Evolutionary conservation across 2,888 invertebrate species (phyloP), one percentile per base, ranked within the genome.

Genomic region (Ophion obscuratus): DNA sequence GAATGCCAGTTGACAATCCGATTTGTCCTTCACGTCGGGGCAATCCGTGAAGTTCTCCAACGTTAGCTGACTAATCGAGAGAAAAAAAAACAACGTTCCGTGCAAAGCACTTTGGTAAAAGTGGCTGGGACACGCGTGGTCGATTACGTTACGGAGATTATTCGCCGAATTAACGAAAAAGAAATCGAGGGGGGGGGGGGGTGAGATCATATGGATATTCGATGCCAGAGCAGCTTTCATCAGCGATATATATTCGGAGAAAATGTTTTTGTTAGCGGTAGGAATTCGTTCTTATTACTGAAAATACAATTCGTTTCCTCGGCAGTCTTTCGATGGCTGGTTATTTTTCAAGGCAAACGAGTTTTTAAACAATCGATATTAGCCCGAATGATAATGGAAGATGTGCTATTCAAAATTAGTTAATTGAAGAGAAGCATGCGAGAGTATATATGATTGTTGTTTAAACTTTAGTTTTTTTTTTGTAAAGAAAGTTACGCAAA

Each of bases 181-280:
- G 47, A 24, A 3, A 44, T 24, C 1, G 44, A 20, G 14, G 11
- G 27, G 57, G 57, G 57, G n/a, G 24, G n/a, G 24, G 71, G 31
- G 31, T 10, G 62, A 68, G 59, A 20, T 4, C 36, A 20, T 44
- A 24, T 40, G 24, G 53, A 76, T 36, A 40, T 70, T 57, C 70
- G 40, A 57, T 57, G 44, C 40, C 53, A 73, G 71, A 77, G 59
- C 77, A 83, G 76, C 82, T 47, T 66, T 77, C 57, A 82, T 68
- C 59, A 44, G 59, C 40, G 40, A 68, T 14, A 68, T 11, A 68
- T 24, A 59, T 47, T 27, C 40, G 44, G 24, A 17, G 44, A 27
- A 11, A 64, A 17, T 36, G 36, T 59, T 59, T 61, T 59, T n/a
- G 24, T 57, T 47, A 59, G 53, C 2, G 44, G 27, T 53, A 75